Evolutionary conservation across 1,140 invertebrate species (phyloP), one percentile per base, ranked within the genome.

Genomic region (Eufriesea mexicana): DNA sequence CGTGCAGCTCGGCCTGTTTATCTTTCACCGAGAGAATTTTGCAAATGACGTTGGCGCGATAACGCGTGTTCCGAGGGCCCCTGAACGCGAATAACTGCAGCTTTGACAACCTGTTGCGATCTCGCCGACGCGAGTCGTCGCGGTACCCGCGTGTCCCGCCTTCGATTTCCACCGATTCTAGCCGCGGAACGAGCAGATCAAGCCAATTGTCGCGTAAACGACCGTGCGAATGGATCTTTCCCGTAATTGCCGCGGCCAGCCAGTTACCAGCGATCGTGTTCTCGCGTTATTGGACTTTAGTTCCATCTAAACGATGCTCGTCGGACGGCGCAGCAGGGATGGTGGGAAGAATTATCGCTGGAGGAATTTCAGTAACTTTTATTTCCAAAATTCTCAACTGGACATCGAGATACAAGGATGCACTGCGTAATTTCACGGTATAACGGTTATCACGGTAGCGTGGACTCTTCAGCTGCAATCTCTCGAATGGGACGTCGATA

Each of bases 61-160:
- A 49, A 75, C 35, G 14, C 55, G 42, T 5, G 18, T 45, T 42
- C 20, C 45, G n/a, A 4, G 35, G 35, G 25, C 18, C 4, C 49
- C 25, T 16, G 0, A 47, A 25, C 10, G 4, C 8, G n/a, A 67
- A 16, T 23, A 9, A 25, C 18, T 6, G 49, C 45, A 25, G 20
- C 25, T 25, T 25, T 23, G 45, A 70, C 55, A 61, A 70, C 67
- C 77, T 72, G 67, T 79, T 79, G 66, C 77, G 9, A 10, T 28
- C 54, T 23, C n/a, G 18, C 16, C 2, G 10, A 25, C 4, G 2
- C 2, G 16, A 25, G n/a, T 1, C 4, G 12, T n/a, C 23, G 10
- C n/a, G 12, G 23, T 10, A 59, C n/a, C n/a, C 0, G n/a, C 12
- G 9, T 49, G 7, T 18, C 16, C 10, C 61, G 8, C 18, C 14